Evolutionary conservation across 2,888 invertebrate species (phyloP).

Genomic region (Alloplasta piceator): DNA sequence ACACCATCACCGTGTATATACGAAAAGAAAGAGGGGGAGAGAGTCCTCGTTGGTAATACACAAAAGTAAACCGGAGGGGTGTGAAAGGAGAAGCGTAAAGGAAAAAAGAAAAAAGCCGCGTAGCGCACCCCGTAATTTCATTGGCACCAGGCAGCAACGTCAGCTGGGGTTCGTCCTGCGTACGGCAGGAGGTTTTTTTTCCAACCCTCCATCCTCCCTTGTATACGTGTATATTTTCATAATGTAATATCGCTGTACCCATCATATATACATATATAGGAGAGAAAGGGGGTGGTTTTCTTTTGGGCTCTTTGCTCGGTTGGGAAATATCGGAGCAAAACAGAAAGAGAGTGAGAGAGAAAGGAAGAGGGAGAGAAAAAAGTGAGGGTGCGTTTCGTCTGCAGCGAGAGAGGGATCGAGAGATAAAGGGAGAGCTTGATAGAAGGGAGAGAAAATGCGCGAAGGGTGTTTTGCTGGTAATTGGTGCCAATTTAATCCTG

Average conservation of each 20-base stretch:
- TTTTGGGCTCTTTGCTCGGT: constrained; percentile 65
- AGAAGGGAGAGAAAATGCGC: constrained; percentile 77
- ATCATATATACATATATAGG: constrained; percentile 27
- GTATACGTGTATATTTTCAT: constrained; percentile 76
- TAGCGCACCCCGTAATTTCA: constrained; percentile 72
- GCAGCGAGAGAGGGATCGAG: constrained; percentile 5
- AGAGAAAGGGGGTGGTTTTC: constrained; percentile 68
- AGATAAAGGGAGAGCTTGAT: constrained; percentile 25
- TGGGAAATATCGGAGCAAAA: constrained; percentile 27
- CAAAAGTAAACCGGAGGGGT: constrained; percentile 32
- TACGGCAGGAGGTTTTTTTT: constrained; percentile 24
- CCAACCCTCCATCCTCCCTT: constrained; percentile 15
- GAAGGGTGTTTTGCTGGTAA: constrained; percentile 86
- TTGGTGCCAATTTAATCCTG: constrained; percentile 88
- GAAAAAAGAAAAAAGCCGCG: constrained; percentile 56
- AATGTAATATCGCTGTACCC: constrained; percentile 78
- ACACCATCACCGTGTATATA: neutral
- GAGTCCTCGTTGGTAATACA: constrained; percentile 20
- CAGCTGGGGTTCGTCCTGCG: constrained; percentile 69
- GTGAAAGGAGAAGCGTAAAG: constrained; percentile 32
- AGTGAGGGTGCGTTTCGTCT: constrained; percentile 32
- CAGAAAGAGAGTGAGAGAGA: constrained; percentile 35
- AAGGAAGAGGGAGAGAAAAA: constrained; percentile 19
- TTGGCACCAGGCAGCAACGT: constrained; percentile 73
- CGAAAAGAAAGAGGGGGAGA: constrained; percentile 3